phyloP scores from a whole-genome alignment of 2,113 vertebrate species.

The Larimichthys polyactis region DNA sequence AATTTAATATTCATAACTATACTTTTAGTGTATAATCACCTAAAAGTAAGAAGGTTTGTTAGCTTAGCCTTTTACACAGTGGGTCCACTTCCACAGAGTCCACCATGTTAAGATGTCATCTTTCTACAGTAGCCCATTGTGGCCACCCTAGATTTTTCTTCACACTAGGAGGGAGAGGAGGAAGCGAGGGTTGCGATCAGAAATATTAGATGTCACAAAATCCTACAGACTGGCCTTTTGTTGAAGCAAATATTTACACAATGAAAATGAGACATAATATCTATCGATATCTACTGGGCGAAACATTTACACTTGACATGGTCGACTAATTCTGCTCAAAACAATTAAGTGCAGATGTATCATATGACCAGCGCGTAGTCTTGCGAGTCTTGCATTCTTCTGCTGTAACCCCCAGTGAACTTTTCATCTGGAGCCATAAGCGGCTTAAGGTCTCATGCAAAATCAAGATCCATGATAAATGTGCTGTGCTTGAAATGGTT shows the following conservation, averaged over 20 bases:
- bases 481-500: slow-evolving; percentile 31
- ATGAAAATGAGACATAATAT: not conserved
- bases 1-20: too few species aligned
- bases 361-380: slow-evolving; percentile 77
- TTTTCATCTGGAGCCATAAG: slow-evolving; percentile 72
- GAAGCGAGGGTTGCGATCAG: too few species aligned
- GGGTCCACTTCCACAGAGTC: too few species aligned
- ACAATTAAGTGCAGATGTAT: slow-evolving; percentile 39
- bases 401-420: slow-evolving; percentile 42
- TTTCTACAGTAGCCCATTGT: too few species aligned
- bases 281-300: not conserved
- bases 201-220: too few species aligned
- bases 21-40: too few species aligned
- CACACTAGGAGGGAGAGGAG: too few species aligned
- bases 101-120: too few species aligned
- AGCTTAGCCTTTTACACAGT: too few species aligned
- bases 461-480: slow-evolving; percentile 60
- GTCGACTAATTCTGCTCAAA: slow-evolving; percentile 36
- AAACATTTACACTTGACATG: slow-evolving; percentile 26
- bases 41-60: too few species aligned
- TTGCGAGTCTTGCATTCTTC: slow-evolving; percentile 75
- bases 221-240: not conserved
- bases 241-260: not conserved
- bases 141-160: too few species aligned
- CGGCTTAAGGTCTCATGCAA: slow-evolving; percentile 74